Evolutionary conservation across 2,113 vertebrate species (phyloP), one percentile per base, ranked within the genome.

Genomic region (Coreoperca whiteheadi): DNA sequence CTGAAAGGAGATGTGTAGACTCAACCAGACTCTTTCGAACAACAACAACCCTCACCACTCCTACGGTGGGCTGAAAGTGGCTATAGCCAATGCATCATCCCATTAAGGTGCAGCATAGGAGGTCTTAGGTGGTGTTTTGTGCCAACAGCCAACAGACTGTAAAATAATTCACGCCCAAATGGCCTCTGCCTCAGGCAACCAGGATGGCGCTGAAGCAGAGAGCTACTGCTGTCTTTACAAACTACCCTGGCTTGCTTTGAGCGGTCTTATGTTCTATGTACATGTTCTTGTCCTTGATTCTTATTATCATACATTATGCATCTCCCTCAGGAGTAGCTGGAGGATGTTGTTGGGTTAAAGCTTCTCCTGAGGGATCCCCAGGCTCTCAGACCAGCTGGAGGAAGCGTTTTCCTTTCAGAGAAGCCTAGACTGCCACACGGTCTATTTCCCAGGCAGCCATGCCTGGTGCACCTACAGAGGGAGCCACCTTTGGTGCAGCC

Each of bases 71-170:
- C 60, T 70, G 46, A 81, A 59, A 88, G 57, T 48, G 63, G 56
- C 73, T 68, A 9, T 50, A 79, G 74, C 51, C 2, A 9, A 81
- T 68, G 77, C 21, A 87, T 83, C 78, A 59, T 77, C 77, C 77
- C 68, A 81, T 87, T 87, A 83, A 81, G 25, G 67, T 79, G 82
- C 79, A 82, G 80, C 78, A 82, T 16, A 28, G 81, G 41, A 82
- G 64, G 70, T 80, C 67, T 83, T 57, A 59, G 66, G 88, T 83
- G 78, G 21, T 6, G 28, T 81, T 87, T 83, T 73, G 43, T 70
- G 85, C 84, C 46, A 30, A 60, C 54, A 68, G 82, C 82, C 60
- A 83, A 81, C 75, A 71, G 67, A 80, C 23, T 74, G 80, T 77
- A 57, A 75, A 88, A 86, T 86, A 71, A 54, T 77, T 85, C 20